phyloP scores from a whole-genome alignment of 64 coral and sea anemone genomes.

The Cladopsammia gracilis region DNA sequence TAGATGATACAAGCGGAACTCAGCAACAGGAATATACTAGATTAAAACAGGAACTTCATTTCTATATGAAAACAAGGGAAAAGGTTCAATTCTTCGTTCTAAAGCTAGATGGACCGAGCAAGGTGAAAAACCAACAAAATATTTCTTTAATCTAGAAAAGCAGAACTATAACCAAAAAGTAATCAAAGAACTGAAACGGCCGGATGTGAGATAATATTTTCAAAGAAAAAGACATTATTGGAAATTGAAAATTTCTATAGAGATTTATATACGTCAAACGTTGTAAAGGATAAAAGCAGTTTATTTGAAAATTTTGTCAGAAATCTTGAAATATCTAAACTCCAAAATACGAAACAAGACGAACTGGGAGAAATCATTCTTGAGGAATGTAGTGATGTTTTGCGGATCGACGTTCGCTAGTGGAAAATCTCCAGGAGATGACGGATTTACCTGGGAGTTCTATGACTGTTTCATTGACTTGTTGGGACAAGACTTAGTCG shows the following conservation, averaged over 20 bases:
- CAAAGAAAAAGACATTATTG: conserved; percentile 6
- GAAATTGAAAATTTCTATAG: conserved; percentile 15
- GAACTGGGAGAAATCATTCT: not conserved
- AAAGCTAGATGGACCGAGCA: not conserved
- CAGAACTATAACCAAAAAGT: not conserved
- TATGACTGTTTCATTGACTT: not conserved
- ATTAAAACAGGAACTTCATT: not conserved
- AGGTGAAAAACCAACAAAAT: conserved; percentile 6
- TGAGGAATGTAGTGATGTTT: not conserved
- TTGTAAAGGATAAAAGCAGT: not conserved
- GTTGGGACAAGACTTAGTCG: no score
- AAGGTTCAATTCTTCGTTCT: not conserved
- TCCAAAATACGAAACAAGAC: no score
- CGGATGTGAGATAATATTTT: not conserved
- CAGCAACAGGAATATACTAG: no score
- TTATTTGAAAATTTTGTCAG: no score
- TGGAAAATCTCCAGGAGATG: not conserved
- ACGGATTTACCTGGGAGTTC: not conserved
- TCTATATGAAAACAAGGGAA: not conserved
- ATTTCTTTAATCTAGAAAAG: conserved; percentile 27
- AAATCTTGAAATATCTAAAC: no score
- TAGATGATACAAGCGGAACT: not conserved
- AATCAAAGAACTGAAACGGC: not conserved
- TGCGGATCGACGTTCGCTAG: not conserved
- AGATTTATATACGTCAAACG: conserved; percentile 1